Base-by-base conservation (phyloP, 1,140 invertebrate species). In the Protaetia brevitarsis region DNA sequence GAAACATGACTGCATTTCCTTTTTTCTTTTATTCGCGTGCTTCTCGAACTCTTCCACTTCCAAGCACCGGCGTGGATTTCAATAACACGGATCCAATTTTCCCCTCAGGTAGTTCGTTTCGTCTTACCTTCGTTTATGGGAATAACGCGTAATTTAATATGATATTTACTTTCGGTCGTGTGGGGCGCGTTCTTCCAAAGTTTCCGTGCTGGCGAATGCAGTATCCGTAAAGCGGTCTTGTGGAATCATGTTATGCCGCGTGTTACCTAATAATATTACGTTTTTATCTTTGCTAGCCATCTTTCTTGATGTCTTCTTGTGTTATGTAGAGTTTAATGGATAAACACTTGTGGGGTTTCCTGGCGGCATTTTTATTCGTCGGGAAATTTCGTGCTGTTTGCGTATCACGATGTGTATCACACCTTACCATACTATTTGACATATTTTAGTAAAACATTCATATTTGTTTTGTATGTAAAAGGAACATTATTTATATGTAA, bases 101-200 rank as follows among this genome's bases (percentile, higher is more conserved):
- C 41, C 41, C 41, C 41, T 51, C 41, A 51, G 41, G 41, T 51
- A 51, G 41, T 51, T 51, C 41, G 41, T 19, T 51, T 23, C 41
- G 19, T 51, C 41, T 51, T 51, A 51, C 41, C 19, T 51, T 51
- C 41, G 7, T 51, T 51, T 51, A 51, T 51, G 41, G 41, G 26
- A 51, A 51, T 51, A 51, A 51, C 41, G n/a, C n/a, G 41, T 51
- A 51, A 51, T 51, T 51, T 51, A 51, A 51, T 51, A 51, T 51
- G 19, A 51, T 51, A 51, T 51, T 51, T 51, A 51, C 41, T 6
- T 51, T 7, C 16, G 5, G 41, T 13, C 41, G 41, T 23, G 41
- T 51, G 41, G n/a, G n/a, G 13, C 41, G 21, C 16, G n/a, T 45
- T 51, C 41, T 51, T 51, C 13, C 11, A 16, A 23, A 7, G 41